Base-by-base conservation (phyloP, 23 tunicate genomes). In the Pegea sp. region DNA sequence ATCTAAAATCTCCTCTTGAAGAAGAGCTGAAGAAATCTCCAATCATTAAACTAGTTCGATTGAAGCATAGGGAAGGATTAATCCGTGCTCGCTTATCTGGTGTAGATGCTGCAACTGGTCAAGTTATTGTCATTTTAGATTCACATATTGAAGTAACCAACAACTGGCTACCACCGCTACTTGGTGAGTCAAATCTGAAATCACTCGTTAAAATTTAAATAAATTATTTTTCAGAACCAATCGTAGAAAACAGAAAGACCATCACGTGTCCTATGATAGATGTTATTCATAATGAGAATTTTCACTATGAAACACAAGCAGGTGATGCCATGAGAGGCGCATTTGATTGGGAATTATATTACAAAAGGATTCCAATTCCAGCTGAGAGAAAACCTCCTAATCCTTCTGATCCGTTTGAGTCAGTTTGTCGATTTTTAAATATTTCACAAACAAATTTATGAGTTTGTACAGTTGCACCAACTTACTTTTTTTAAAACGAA, bases 301-400 rank as follows among this genome's bases (percentile, higher is more conserved):
- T 79, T 54, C 69, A 66, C 24, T 79, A 79, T 51, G 43, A 54
- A 19, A 71, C 80, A 1, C 93, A 79, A 54, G 64, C 79, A 1
- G 93, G 93, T 11, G 93, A 79, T 29, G 93, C 93, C 6, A 79
- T 79, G 93, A 50, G 93, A 27, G 93, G 93, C 11, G 93, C 93
- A 2, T 79, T 79, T 53, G 79, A 71, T 67, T 79, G 93, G 93
- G 93, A 79, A 53, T 59, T 79, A 2, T 79, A 62, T 33, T 79
- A 79, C 53, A 79, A 79, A 33, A 51, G 93, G 13, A 79, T 79
- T 31, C 93, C 93, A 8, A 79, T 74, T 22, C 84, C 84, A 1
- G 62, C 67, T 19, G 72, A 74, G 56, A 65, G 29, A 29, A 55
- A 50, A 49, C 67, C 48, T 31, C 2, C 31, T 13, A 72, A 74